Percentiles rank a stretch among this genome's conserved stretches.
These are phyloP conservation scores for Ceratothoa steindachneri DNA, from an alignment of 2,888 invertebrate species.

Conservation along the genomic window DNA sequence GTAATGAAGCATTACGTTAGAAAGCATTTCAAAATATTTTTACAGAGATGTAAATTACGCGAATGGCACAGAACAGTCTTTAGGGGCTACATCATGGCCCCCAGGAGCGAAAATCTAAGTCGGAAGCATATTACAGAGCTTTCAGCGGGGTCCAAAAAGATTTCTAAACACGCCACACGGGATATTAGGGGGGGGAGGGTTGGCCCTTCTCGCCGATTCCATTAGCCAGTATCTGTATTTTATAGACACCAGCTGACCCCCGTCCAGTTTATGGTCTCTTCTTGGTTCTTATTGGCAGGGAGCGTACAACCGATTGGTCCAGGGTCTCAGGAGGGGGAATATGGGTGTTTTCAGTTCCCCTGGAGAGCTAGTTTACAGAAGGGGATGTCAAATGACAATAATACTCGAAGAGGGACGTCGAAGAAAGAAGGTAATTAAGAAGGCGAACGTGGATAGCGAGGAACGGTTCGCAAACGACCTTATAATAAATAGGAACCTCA, in stretches of 20 bases:
- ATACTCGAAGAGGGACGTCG: background rate
- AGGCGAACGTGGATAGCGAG: background rate
- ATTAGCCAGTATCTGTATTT: background rate
- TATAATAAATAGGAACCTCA: background rate
- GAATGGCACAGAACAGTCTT: background rate
- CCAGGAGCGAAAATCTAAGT: background rate
- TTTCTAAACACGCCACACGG: background rate
- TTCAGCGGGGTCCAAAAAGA: background rate
- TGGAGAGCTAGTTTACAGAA: background rate
- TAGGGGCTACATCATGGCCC: background rate
- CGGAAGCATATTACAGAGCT: background rate
- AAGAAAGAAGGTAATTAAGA: background rate
- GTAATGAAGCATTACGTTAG: background rate
- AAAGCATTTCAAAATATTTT: background rate
- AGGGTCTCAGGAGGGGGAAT: background rate
- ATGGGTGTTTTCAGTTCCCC: background rate
- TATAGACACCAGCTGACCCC: slow-evolving; percentile 2
- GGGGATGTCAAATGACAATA: background rate
- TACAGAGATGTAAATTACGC: background rate
- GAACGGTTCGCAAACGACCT: background rate
- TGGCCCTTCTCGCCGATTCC: background rate
- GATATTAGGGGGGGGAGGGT: background rate
- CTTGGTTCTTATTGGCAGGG: background rate
- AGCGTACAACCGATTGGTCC: background rate
- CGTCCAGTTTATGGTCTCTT: background rate